Evolutionary conservation across 2,113 vertebrate species (phyloP).

Genomic region (Paradoxurus hermaphroditus): DNA sequence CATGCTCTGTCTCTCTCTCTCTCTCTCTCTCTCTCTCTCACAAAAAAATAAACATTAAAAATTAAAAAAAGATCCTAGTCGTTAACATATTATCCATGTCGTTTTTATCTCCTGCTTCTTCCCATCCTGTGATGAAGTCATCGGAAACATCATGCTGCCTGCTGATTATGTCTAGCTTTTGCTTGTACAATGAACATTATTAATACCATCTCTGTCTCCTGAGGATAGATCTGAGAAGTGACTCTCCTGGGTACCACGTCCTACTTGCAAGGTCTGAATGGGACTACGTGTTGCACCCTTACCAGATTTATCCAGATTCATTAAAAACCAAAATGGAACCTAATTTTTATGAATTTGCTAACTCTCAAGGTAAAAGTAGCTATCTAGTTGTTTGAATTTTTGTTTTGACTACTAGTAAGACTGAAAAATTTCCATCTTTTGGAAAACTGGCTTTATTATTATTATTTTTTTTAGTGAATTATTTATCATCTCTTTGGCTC

Average conservation of each 20-base stretch:
- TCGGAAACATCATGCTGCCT: neutral
- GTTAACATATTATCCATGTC: neutral
- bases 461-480: constrained; percentile 17
- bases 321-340: constrained; percentile 35
- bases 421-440: neutral
- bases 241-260: neutral
- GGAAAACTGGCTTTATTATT: constrained; percentile 16
- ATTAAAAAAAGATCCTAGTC: neutral
- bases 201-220: neutral
- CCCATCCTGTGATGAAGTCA: neutral
- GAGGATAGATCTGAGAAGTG: neutral
- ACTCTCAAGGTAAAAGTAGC: constrained; percentile 9
- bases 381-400: constrained; percentile 21
- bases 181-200: neutral
- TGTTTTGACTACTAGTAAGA: neutral
- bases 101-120: neutral
- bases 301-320: neutral
- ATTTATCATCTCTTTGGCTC: neutral
- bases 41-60: no score
- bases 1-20: no score
- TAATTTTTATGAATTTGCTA: neutral
- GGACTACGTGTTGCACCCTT: neutral
- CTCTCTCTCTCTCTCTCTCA: no score
- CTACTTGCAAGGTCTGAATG: neutral
- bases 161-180: neutral